Percentiles rank a stretch among this genome's conserved stretches.
phyloP scores from a whole-genome alignment of 2,888 invertebrate genomes.

The Drosophila niveifrons region DNA sequence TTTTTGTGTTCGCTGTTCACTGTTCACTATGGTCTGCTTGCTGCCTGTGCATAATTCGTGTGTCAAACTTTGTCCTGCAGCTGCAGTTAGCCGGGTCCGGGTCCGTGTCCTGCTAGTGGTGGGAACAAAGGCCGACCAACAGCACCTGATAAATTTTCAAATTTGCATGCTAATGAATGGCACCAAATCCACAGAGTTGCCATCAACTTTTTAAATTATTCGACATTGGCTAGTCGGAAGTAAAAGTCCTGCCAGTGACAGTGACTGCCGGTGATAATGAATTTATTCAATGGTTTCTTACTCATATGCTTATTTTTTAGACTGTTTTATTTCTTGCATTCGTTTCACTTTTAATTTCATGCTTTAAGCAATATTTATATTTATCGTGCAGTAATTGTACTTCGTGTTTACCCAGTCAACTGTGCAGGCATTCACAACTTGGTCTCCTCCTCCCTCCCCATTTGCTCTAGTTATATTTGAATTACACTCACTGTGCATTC shows the following conservation, averaged over 20 bases:
- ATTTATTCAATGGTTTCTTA: slow-evolving; percentile 18
- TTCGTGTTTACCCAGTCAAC: slow-evolving; percentile 33
- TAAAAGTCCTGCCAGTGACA: slow-evolving; percentile 9
- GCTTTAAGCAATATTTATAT: not conserved
- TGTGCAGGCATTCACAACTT: slow-evolving; percentile 30
- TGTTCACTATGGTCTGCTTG: not conserved
- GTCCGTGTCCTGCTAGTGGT: not conserved
- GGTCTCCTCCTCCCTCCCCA: slow-evolving; percentile 10
- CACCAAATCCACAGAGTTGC: slow-evolving; percentile 12
- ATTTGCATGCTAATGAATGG: slow-evolving; percentile 60
- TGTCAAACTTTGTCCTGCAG: slow-evolving; percentile 25
- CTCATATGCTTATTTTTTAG: not conserved
- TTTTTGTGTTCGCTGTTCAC: not conserved
- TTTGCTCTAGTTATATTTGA: slow-evolving; percentile 20
- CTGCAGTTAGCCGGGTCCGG: slow-evolving; percentile 6
- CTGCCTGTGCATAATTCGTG: slow-evolving; percentile 29
- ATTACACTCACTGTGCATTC: slow-evolving; percentile 40
- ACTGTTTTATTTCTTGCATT: not conserved
- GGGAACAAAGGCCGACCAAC: slow-evolving; percentile 8
- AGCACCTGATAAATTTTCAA: slow-evolving; percentile 53
- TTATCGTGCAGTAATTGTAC: slow-evolving; percentile 4
- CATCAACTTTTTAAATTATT: slow-evolving; percentile 25
- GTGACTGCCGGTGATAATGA: slow-evolving; percentile 19
- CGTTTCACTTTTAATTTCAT: not conserved
- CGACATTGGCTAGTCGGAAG: slow-evolving; percentile 5